These are phyloP conservation scores for Lepidurus apus DNA, from an alignment of 1,140 invertebrate genomes.

Conservation along the genomic window DNA sequence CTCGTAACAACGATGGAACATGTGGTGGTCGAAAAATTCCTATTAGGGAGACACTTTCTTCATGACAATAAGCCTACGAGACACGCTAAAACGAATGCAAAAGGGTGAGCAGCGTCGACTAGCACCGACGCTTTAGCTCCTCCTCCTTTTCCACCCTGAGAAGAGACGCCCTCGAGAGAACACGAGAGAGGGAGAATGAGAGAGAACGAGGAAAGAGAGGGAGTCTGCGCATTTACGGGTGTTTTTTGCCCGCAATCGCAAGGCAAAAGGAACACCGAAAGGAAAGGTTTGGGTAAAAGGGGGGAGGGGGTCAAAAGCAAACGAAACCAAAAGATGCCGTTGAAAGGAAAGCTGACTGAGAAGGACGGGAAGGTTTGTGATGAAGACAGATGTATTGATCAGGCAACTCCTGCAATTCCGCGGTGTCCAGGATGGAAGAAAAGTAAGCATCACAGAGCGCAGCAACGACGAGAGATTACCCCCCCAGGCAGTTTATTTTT, in stretches of 20 bases:
- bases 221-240: too few relatives aligned
- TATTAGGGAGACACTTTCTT: not conserved
- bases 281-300: not conserved
- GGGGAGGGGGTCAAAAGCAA: not conserved
- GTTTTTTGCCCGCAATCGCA: not conserved
- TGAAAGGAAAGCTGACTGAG: conserved; percentile 21
- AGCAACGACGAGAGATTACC: too few relatives aligned
- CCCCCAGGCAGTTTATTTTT: too few relatives aligned
- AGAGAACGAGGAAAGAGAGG: not conserved
- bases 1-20: not conserved
- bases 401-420: conserved; percentile 17
- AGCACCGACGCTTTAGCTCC: not conserved
- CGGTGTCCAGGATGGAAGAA: not conserved
- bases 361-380: conserved; percentile 15
- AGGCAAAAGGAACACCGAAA: not conserved
- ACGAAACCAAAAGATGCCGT: conserved; percentile 19
- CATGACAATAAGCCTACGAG: conserved; percentile 6
- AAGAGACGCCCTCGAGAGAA: not conserved
- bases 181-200: too few relatives aligned
- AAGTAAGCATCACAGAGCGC: too few relatives aligned
- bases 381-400: conserved; percentile 22
- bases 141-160: not conserved
- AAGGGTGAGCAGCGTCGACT: not conserved
- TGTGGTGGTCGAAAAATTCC: not conserved
- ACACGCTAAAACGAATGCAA: conserved; percentile 15